Evolutionary conservation across 2,797 vertebrate species (phyloP).

Genomic region (Mus caroli): DNA sequence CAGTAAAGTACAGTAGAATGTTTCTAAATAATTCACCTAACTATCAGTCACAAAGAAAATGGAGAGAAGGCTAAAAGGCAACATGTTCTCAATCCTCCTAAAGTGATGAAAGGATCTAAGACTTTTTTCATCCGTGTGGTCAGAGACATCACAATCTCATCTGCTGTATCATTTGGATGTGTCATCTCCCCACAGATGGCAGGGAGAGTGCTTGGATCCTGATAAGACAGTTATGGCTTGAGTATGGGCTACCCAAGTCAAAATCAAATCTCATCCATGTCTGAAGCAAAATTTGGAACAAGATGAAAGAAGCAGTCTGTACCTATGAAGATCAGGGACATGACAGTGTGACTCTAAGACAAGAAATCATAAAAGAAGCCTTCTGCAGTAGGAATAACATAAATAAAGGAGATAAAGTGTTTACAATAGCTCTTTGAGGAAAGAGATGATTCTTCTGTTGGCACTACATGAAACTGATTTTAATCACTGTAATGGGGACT

Average conservation of each 20-base stretch:
- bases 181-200: slow-evolving; percentile 34
- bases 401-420: slow-evolving; percentile 84
- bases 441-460: slow-evolving; percentile 79
- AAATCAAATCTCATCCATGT: slow-evolving; percentile 75
- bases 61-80: neutral
- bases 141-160: slow-evolving; percentile 47
- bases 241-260: slow-evolving; percentile 51
- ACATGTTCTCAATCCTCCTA: neutral
- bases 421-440: slow-evolving; percentile 85
- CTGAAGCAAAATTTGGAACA: slow-evolving; percentile 82
- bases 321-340: slow-evolving; percentile 81
- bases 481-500: slow-evolving; percentile 84
- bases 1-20: neutral
- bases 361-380: slow-evolving; percentile 81
- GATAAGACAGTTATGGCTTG: slow-evolving; percentile 82
- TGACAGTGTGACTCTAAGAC: slow-evolving; percentile 80
- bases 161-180: neutral
- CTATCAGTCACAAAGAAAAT: neutral
- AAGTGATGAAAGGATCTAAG: neutral
- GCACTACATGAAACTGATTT: slow-evolving; percentile 88
- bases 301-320: slow-evolving; percentile 85
- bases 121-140: slow-evolving; percentile 27
- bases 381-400: slow-evolving; percentile 77
- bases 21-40: slow-evolving; percentile 30
- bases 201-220: slow-evolving; percentile 65